These are phyloP conservation scores for Acyrthosiphon pisum DNA, from an alignment of 1,140 invertebrate species.

Conservation along the genomic window DNA sequence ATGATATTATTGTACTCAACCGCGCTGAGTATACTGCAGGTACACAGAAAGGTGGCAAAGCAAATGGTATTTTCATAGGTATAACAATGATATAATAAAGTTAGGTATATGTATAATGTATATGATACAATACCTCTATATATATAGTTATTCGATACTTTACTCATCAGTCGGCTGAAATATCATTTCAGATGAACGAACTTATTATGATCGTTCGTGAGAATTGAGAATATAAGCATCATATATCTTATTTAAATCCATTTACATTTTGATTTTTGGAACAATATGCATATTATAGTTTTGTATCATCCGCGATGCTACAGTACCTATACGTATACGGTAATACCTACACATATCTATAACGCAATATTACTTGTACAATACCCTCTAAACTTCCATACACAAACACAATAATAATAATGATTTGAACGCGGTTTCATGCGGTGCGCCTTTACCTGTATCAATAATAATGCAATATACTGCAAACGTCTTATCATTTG, in stretches of 20 bases:
- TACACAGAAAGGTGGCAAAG: neutral
- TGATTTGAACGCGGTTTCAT: neutral
- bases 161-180: neutral
- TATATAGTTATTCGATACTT: neutral
- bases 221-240: neutral
- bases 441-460: neutral
- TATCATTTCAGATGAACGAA: neutral
- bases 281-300: neutral
- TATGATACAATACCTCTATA: neutral
- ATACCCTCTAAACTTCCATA: neutral
- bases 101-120: neutral
- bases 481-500: conserved; percentile 8
- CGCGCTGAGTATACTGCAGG: no score
- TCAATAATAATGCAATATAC: neutral
- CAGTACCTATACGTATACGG: neutral
- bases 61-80: neutral
- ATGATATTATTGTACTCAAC: neutral
- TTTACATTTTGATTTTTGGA: neutral
- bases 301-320: neutral
- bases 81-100: neutral
- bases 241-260: neutral
- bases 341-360: no score
- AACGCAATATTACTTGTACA: neutral
- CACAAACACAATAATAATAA: neutral
- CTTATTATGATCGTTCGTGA: neutral